Base-by-base conservation (phyloP, 2,888 invertebrate genomes). In the Labia minor region DNA sequence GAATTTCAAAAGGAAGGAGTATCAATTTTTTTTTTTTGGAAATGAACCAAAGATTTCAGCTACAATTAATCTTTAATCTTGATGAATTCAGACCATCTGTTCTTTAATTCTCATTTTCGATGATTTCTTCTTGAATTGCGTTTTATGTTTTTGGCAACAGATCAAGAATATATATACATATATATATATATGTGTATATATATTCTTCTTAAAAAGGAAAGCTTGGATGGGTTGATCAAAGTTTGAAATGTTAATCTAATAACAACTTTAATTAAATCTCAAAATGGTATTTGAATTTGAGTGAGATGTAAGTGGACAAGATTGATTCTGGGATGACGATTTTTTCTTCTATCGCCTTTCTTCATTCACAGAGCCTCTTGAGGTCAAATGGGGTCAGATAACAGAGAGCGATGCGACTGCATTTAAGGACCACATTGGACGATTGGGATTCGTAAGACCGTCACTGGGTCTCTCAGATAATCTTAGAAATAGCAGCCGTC, bases 331-430 rank as follows among this genome's bases (percentile, higher is more conserved):
- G 49, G 49, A 2, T 49, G n/a, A 14, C 49, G 49, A 14, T 16
- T 14, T 4, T 49, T 11, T 49, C 49, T 8, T 49, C 49, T 49
- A 4, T 33, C 33, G 6, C 33, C 33, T 33, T n/a, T n/a, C 33
- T 33, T 16, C 49, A 49, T 49, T 49, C 49, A 49, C 49, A 14
- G 14, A 8, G 49, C 2, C 49, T 49, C n/a, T 49, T 49, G 49
- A 14, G 49, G 49, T 49, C 49, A 49, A 49, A 49, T 49, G 49
- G 14, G 49, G 49, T 49, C 49, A 49, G 49, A 49, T 49, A 49
- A 49, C 49, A 49, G 2, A 49, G 6, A 26, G 8, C 26, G 26
- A 26, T 26, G 26, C 26, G 26, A 26, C 26, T 26, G 26, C 49
- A 49, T 49, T 49, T 49, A 49, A 14, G 49, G 14, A 49, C 49